phyloP scores from a whole-genome alignment of 2,888 invertebrate genomes.

The Nematopogon swammerdamellus region DNA sequence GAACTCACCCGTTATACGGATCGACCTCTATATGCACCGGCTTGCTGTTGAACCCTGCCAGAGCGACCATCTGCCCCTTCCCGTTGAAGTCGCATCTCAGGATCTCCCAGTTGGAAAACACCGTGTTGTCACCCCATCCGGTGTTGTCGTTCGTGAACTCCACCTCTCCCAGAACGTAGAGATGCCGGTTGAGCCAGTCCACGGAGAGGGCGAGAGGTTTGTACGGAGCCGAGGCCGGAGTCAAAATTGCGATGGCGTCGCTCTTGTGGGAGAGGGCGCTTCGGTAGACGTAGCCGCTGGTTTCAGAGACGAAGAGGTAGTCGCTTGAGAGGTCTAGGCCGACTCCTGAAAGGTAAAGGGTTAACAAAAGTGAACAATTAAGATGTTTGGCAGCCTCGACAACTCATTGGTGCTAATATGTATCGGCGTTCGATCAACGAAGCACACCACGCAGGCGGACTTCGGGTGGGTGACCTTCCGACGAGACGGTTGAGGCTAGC shows the following conservation, averaged over 20 bases:
- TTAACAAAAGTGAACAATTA: no score
- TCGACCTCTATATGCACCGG: constrained; percentile 86
- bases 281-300: constrained; percentile 61
- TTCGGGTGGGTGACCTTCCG: no score
- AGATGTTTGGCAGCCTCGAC: no score
- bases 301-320: constrained; percentile 74
- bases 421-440: no score
- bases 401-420: no score
- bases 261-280: constrained; percentile 46
- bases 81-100: constrained; percentile 74
- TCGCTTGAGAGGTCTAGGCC: constrained; percentile 73
- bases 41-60: constrained; percentile 65
- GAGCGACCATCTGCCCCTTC: constrained; percentile 63
- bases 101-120: constrained; percentile 64
- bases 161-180: constrained; percentile 79
- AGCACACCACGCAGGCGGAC: no score
- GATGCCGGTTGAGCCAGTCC: constrained; percentile 85
- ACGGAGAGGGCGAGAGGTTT: constrained; percentile 71
- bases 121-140: constrained; percentile 22
- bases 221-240: constrained; percentile 57
- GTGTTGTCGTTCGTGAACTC: constrained; percentile 37
- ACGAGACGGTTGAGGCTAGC: no score
- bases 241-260: constrained; percentile 46
- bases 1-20: constrained; percentile 80
- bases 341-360: constrained; percentile 61